Conservation (phyloP, 2,888 invertebrate genomes). For the Patella caerulea region DNA sequence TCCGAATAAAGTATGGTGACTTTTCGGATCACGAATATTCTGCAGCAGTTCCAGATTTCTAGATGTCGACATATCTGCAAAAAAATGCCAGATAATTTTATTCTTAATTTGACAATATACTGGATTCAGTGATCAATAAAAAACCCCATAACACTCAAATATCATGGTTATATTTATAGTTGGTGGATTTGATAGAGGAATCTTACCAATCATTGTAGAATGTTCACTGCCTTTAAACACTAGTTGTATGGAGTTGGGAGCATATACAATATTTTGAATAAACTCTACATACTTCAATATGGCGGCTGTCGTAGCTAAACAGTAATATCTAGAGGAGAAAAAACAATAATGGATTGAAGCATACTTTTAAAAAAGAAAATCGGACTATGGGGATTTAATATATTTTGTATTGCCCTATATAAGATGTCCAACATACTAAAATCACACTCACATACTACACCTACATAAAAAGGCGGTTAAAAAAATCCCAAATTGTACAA, state of each 20-base stretch:
- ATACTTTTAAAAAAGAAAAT: not conserved
- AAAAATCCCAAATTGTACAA: no score
- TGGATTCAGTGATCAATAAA: not conserved
- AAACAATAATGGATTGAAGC: not conserved
- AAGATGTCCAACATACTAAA: no score
- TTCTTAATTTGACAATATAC: not conserved
- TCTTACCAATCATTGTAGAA: slow-evolving; percentile 85
- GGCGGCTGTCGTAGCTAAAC: slow-evolving; percentile 87
- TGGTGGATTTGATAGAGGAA: no score
- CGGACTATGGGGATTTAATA: no score
- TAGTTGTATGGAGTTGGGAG: slow-evolving; percentile 83
- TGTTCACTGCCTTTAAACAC: slow-evolving; percentile 87
- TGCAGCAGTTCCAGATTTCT: slow-evolving; percentile 78
- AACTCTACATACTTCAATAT: slow-evolving; percentile 88
- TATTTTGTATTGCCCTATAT: no score
- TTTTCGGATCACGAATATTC: slow-evolving; percentile 67
- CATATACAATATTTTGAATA: slow-evolving; percentile 82
- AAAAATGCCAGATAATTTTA: not conserved
- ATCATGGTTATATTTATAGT: no score
- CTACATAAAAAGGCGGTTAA: no score
- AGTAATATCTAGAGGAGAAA: slow-evolving; percentile 81
- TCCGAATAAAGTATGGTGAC: slow-evolving; percentile 76
- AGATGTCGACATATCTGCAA: slow-evolving; percentile 85
- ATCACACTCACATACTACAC: no score
- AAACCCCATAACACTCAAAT: not conserved